Percentiles rank a stretch among this genome's conserved stretches.
phyloP scores from a whole-genome alignment of 2,888 invertebrate species.

The Toxonevra muliebris region DNA sequence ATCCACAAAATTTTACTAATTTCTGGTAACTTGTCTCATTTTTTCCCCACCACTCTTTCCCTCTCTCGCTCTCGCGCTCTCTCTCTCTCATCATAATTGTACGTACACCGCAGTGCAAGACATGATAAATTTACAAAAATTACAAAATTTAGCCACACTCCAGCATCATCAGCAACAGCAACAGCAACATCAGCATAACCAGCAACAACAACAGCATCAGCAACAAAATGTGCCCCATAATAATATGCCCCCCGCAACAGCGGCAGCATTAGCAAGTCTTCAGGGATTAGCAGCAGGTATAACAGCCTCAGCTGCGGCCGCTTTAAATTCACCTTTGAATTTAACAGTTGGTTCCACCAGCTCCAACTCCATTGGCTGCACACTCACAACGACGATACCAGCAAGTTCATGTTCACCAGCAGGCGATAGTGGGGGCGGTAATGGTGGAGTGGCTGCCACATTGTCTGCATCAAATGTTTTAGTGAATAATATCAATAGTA shows the following conservation, averaged over 20 bases:
- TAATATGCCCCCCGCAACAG: constrained; percentile 67
- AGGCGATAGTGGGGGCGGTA: not conserved
- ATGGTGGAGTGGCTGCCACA: constrained; percentile 26
- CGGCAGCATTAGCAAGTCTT: constrained; percentile 72
- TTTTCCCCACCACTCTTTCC: constrained; percentile 21
- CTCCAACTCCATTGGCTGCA: not conserved
- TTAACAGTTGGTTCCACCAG: constrained; percentile 74
- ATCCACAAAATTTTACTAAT: constrained; percentile 38
- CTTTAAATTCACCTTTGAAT: constrained; percentile 84
- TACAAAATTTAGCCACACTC: constrained; percentile 82
- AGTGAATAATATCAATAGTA: constrained; percentile 35
- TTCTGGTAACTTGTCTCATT: constrained; percentile 34
- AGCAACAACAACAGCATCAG: constrained; percentile 67
- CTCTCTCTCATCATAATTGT: constrained; percentile 18
- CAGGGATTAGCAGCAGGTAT: constrained; percentile 67
- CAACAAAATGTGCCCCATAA: constrained; percentile 69
- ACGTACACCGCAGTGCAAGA: constrained; percentile 62
- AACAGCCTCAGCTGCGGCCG: constrained; percentile 65
- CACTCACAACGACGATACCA: constrained; percentile 8
- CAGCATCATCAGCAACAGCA: constrained; percentile 67
- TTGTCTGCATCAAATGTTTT: constrained; percentile 37
- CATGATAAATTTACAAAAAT: constrained; percentile 70
- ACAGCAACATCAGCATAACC: constrained; percentile 47
- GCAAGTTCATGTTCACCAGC: not conserved
- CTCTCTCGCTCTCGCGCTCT: no score